phyloP scores from a whole-genome alignment of 2,797 vertebrate genomes.

The Trichosurus vulpecula region DNA sequence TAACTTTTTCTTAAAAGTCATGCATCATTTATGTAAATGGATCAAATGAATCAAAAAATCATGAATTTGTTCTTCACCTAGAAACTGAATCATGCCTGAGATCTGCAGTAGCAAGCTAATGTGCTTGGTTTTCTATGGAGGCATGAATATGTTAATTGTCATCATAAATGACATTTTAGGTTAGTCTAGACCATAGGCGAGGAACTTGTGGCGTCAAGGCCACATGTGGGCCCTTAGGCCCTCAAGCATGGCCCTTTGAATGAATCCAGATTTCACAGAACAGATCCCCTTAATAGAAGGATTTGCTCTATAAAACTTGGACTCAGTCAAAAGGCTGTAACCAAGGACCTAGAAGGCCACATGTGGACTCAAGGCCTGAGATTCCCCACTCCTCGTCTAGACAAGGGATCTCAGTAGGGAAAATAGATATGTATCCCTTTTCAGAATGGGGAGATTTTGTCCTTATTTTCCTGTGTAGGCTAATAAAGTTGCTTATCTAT shows the following conservation, averaged over 20 bases:
- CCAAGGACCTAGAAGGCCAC: too few species aligned
- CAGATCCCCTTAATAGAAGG: too few species aligned
- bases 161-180: neutral
- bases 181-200: neutral
- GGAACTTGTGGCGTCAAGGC: too few species aligned
- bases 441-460: neutral
- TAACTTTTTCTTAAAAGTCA: neutral
- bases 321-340: too few species aligned
- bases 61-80: neutral
- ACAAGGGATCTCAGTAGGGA: neutral
- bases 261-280: too few species aligned
- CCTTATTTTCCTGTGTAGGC: slow-evolving; percentile 21
- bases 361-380: too few species aligned
- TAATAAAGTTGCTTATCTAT: slow-evolving; percentile 46
- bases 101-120: neutral
- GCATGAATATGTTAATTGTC: neutral
- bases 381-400: neutral
- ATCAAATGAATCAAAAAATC: neutral
- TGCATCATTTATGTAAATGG: neutral
- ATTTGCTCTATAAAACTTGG: too few species aligned
- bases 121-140: neutral
- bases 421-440: neutral
- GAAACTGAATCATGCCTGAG: neutral
- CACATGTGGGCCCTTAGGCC: too few species aligned
- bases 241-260: too few species aligned